A percentile compares a stretch with the other conserved stretches of the same genome.
phyloP scores from a whole-genome alignment of 2,113 vertebrate genomes.

The Rallus limicola region DNA sequence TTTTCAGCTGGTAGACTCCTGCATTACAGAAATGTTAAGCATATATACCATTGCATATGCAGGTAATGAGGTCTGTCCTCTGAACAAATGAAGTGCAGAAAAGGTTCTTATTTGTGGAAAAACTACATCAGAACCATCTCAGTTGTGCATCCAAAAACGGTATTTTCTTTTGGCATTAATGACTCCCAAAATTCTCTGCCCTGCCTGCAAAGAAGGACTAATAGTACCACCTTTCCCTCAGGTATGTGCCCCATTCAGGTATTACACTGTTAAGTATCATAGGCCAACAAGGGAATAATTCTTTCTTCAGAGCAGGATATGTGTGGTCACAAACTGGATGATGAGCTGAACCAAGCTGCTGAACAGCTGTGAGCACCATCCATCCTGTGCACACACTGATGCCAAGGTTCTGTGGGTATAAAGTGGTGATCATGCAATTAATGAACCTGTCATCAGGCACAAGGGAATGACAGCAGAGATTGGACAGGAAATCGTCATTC shows the following conservation, averaged over 20 bases:
- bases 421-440: background rate
- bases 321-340: background rate
- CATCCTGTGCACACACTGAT: background rate
- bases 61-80: background rate
- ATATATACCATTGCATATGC: background rate
- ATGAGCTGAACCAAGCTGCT: background rate
- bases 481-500: background rate
- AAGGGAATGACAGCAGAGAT: background rate
- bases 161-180: background rate
- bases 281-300: background rate
- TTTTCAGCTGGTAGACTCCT: background rate
- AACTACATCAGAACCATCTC: background rate
- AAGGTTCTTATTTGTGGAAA: background rate
- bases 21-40: background rate
- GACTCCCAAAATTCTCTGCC: background rate
- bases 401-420: background rate
- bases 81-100: background rate
- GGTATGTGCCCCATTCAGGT: background rate
- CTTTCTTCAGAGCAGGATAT: background rate
- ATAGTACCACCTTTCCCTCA: background rate
- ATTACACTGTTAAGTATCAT: background rate
- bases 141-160: background rate
- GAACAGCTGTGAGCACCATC: background rate
- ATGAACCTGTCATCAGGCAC: background rate
- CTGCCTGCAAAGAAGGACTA: background rate